Percentiles rank a stretch among this genome's conserved stretches.
phyloP scores from a whole-genome alignment of 2,888 invertebrate genomes.

The Meloe dianella region DNA sequence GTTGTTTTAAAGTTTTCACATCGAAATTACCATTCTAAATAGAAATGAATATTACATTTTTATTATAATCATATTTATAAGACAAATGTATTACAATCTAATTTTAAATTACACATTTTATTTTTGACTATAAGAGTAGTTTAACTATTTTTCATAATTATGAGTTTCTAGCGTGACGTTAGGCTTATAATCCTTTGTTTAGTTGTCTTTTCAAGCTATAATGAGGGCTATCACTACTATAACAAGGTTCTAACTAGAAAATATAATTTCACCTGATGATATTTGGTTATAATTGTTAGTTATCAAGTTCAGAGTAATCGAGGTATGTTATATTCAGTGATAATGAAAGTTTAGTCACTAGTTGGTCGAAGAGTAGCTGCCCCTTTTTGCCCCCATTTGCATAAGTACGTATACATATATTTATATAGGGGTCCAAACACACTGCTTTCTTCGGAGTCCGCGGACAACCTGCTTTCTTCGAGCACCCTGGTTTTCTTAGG shows the following conservation, averaged over 20 bases:
- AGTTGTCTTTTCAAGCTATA: neutral
- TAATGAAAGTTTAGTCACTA: neutral
- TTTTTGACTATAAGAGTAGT: neutral
- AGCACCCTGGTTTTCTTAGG: no score
- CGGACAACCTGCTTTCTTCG: no score
- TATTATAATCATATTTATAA: neutral
- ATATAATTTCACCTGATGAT: no score
- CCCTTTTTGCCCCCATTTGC: no score
- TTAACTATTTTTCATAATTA: neutral
- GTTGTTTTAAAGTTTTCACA: neutral
- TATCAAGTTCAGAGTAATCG: neutral
- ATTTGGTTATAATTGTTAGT: neutral
- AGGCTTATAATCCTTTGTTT: neutral
- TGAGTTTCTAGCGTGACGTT: neutral
- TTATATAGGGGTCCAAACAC: no score
- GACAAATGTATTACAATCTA: neutral
- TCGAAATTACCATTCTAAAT: neutral
- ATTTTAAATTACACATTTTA: neutral
- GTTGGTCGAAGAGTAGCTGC: no score
- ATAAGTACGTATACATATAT: no score
- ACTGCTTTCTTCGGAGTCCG: no score
- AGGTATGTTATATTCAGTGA: neutral
- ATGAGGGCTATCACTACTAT: neutral
- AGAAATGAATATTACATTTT: neutral
- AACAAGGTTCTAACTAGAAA: neutral